Evolutionary conservation across 2,888 invertebrate species (phyloP).

Genomic region (Cordilura impudica): DNA sequence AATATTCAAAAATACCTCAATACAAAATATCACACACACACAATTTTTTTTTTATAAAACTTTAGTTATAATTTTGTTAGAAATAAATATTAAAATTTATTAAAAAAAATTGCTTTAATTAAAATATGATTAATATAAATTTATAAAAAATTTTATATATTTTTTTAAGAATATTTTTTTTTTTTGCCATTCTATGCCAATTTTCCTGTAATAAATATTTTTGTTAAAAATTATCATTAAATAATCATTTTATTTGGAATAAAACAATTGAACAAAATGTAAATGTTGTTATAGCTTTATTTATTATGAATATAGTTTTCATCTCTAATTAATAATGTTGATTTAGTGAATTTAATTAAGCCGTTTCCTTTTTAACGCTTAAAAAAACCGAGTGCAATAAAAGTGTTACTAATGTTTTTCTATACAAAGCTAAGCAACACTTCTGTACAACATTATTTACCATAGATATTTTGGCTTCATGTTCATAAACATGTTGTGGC

Average conservation of each 20-base stretch:
- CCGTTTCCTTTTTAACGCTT: too few species aligned
- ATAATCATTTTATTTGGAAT: too few species aligned
- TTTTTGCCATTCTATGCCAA: neutral
- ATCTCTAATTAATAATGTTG: too few species aligned
- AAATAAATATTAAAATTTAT: constrained; percentile 3
- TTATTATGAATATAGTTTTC: too few species aligned
- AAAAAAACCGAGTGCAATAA: too few species aligned
- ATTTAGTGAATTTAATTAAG: too few species aligned
- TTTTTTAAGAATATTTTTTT: constrained; percentile 25
- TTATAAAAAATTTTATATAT: constrained; percentile 34
- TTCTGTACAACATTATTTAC: too few species aligned
- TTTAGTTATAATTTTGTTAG: constrained; percentile 49
- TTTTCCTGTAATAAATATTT: constrained; percentile 5
- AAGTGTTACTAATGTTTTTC: too few species aligned
- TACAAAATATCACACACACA: constrained; percentile 61
- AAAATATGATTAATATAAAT: too few species aligned
- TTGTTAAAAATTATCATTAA: too few species aligned
- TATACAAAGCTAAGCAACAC: too few species aligned
- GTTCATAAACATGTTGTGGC: neutral
- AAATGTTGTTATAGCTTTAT: neutral
- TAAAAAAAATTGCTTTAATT: neutral
- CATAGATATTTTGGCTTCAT: neutral
- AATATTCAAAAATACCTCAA: constrained; percentile 55
- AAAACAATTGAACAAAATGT: neutral
- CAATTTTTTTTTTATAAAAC: constrained; percentile 51